Base-by-base conservation (phyloP, 2,888 invertebrate genomes). In the Vesta saturnalis region DNA sequence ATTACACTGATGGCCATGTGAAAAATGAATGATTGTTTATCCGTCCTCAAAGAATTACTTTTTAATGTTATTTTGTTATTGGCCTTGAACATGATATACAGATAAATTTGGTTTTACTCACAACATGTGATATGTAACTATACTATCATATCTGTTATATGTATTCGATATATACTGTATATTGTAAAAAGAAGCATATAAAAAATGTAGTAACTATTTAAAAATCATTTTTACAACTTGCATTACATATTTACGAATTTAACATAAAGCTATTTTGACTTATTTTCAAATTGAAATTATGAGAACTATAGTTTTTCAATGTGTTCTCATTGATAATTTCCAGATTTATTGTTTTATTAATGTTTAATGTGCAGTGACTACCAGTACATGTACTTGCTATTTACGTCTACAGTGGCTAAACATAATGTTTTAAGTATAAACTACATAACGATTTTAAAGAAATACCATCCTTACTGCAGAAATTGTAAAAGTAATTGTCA, bases 121-220 rank as follows among this genome's bases (percentile, higher is more conserved):
- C 75, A 73, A 78, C 74, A 78, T 79, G 77, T 78, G 78, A 78
- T 78, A 79, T 77, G 77, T 78, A 77, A 56, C 49, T 69, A 64
- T 59, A 64, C 47, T 56, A 64, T 74, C 73, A 74, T 75, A 74
- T 72, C 74, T 73, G 67, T 60, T 71, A 69, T 71, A 49, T 49
- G 14, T 49, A 49, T 49, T 49, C 47, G 3, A 49, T 49, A 49
- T 49, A 49, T 43, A 43, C 47, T 49, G 47, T 49, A 49, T 49
- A 49, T 49, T 8, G 14, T 8, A 30, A 30, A 49, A 49, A 49
- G 43, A 49, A 49, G 47, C 47, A 49, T 49, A 14, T 49, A 49
- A 8, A 49, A 14, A 18, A 49, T 49, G 3, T 15, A 49, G 18
- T 8, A n/a, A n/a, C n/a, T n/a, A 15, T 3, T 43, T 12, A 43